Percentiles rank a stretch among this genome's conserved stretches.
Evolutionary conservation across 2,113 vertebrate species (phyloP).

Genomic region (Nanorana parkeri): DNA sequence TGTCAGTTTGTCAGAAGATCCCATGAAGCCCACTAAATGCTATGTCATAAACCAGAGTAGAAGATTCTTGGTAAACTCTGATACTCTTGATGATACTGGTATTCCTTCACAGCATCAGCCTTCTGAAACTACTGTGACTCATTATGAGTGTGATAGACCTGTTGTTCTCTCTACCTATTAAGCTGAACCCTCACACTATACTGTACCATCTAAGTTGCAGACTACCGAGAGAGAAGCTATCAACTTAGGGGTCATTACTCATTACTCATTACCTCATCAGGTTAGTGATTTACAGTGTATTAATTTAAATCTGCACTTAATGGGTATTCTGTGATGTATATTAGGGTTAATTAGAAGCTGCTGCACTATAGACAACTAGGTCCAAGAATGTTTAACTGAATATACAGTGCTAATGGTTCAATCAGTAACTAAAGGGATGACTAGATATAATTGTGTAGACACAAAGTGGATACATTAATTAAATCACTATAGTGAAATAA

Average conservation of each 20-base stretch:
- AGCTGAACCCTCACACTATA: neutral
- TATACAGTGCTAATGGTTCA: too few relatives aligned
- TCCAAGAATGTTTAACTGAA: too few relatives aligned
- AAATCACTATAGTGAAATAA: too few relatives aligned
- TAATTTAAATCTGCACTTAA: too few relatives aligned
- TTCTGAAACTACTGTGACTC: neutral
- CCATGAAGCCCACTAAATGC: neutral
- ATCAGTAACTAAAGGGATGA: too few relatives aligned
- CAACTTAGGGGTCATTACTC: neutral
- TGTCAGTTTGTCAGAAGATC: neutral
- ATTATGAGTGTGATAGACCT: neutral
- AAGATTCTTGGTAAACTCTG: too few relatives aligned
- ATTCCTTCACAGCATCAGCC: neutral
- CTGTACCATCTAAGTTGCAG: neutral
- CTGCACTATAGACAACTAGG: too few relatives aligned
- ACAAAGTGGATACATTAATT: too few relatives aligned
- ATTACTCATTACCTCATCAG: neutral
- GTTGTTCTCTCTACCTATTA: neutral
- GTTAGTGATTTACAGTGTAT: neutral
- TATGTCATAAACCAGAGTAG: neutral
- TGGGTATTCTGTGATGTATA: too few relatives aligned
- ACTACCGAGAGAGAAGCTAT: neutral
- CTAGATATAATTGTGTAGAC: too few relatives aligned
- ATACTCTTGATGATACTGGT: too few relatives aligned
- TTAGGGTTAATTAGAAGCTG: too few relatives aligned